A percentile compares a stretch with the other conserved stretches of the same genome.
phyloP scores from a whole-genome alignment of 1,140 invertebrate species.

The Alviniconcha marisindica region DNA sequence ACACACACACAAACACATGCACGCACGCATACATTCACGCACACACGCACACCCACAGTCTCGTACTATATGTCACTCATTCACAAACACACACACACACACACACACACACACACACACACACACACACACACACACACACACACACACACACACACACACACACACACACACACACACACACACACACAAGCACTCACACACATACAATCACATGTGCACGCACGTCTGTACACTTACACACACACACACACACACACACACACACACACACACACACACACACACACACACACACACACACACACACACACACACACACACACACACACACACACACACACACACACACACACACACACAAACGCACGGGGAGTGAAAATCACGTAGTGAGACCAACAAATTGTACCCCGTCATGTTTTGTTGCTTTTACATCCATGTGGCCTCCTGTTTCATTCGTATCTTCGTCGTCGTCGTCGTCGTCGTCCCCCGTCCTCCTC shows the following conservation, averaged over 20 bases:
- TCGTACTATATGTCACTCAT: too few species aligned
- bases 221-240: background rate
- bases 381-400: too few species aligned
- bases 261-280: slow-evolving; percentile 1
- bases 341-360: too few species aligned
- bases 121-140: background rate
- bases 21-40: too few species aligned
- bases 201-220: background rate
- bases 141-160: background rate
- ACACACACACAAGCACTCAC: background rate
- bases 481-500: too few species aligned
- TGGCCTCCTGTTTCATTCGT: background rate
- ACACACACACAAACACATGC: too few species aligned
- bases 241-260: background rate
- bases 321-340: too few species aligned
- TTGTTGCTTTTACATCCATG: background rate
- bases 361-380: too few species aligned
- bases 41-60: too few species aligned
- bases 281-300: background rate
- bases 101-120: background rate
- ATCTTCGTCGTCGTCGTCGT: background rate
- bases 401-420: too few species aligned
- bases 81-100: background rate
- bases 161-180: background rate
- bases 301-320: too few species aligned